Conservation (phyloP, 2,113 vertebrate species). For the Neoarius graeffei region DNA sequence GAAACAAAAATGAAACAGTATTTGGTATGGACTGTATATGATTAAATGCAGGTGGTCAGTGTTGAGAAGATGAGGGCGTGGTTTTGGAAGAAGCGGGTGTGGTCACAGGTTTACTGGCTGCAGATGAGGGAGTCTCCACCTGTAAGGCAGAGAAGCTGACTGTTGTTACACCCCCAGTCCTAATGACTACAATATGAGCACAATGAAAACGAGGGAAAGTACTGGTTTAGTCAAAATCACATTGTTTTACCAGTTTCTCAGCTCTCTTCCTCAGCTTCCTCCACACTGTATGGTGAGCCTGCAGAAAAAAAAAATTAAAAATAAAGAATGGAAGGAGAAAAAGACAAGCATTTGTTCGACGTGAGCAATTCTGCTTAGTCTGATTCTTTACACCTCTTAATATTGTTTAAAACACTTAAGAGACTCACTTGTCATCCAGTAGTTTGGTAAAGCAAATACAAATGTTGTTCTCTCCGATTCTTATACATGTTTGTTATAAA, state of each 20-base stretch:
- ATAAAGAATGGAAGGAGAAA: too few relatives aligned
- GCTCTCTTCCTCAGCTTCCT: constrained; percentile 72
- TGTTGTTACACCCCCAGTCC: background rate
- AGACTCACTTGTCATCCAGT: background rate
- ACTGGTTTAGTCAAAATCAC: background rate
- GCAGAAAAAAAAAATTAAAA: background rate
- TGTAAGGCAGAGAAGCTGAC: constrained; percentile 41
- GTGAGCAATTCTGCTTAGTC: background rate
- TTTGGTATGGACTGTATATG: background rate
- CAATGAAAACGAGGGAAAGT: background rate
- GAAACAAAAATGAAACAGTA: background rate
- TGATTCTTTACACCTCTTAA: background rate
- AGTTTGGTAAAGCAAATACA: background rate
- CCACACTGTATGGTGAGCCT: constrained; percentile 77
- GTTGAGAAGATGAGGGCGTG: constrained; percentile 36
- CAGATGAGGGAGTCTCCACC: constrained; percentile 55
- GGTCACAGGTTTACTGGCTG: constrained; percentile 25
- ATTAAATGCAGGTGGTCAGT: background rate
- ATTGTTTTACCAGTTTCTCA: constrained; percentile 68
- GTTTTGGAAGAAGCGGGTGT: constrained; percentile 2
- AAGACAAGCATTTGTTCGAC: background rate
- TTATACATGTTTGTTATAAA: background rate
- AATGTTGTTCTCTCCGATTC: background rate
- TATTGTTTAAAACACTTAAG: background rate
- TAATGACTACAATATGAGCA: background rate